Evolutionary conservation across 2,113 vertebrate species (phyloP).

Genomic region (Apaloderma vittatum): DNA sequence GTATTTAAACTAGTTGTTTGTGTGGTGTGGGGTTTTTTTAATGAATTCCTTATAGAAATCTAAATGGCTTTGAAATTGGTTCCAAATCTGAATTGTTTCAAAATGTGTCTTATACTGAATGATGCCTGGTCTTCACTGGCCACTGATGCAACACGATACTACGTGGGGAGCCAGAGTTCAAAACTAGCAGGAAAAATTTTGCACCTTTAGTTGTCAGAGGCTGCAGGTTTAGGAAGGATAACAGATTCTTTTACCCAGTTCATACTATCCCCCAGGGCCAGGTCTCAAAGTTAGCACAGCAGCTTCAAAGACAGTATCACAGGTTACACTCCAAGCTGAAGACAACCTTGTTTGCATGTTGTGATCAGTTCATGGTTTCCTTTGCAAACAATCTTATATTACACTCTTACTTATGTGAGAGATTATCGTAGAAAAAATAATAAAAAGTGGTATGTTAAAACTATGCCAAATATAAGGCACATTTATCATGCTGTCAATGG

Average conservation of each 20-base stretch:
- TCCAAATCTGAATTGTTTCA: constrained; percentile 77
- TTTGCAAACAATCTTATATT: constrained; percentile 28
- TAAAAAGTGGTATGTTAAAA: constrained; percentile 31
- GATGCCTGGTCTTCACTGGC: constrained; percentile 9
- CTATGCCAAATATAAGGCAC: constrained; percentile 39
- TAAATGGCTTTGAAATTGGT: constrained; percentile 63
- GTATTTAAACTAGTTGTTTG: constrained; percentile 61
- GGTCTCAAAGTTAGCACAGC: background rate
- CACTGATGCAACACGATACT: background rate
- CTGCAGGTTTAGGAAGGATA: background rate
- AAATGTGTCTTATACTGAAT: constrained; percentile 63
- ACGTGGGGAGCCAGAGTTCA: background rate
- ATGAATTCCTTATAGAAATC: constrained; percentile 63
- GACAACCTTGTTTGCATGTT: background rate
- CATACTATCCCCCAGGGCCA: background rate
- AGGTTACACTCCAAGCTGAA: background rate
- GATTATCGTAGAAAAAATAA: constrained; percentile 44
- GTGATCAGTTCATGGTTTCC: constrained; percentile 28
- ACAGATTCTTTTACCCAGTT: background rate
- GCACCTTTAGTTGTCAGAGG: background rate
- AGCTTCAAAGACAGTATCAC: background rate
- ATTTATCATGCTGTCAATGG: constrained; percentile 47
- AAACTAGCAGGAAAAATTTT: background rate
- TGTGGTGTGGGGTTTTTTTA: background rate
- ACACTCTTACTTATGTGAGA: background rate